A percentile compares a stretch with the other conserved stretches of the same genome.
Evolutionary conservation across 2,113 vertebrate genomes (phyloP).

Genomic region (Theristicus caerulescens): DNA sequence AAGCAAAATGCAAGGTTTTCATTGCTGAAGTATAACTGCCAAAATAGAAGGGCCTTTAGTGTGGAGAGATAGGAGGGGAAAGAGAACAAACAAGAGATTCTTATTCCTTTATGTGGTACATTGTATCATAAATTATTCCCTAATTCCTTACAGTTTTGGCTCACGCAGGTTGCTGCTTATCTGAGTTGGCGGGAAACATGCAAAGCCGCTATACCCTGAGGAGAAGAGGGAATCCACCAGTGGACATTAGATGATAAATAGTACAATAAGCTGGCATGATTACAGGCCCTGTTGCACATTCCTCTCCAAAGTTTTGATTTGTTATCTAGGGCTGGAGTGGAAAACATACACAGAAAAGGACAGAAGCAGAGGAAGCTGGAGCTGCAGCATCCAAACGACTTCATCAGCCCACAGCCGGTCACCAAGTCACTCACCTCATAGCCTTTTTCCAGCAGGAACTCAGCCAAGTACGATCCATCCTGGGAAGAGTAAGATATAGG

Average conservation of each 20-base stretch:
- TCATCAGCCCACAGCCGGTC: slow-evolving; percentile 74
- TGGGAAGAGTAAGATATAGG: slow-evolving; percentile 74
- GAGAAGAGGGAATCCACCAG: slow-evolving; percentile 67
- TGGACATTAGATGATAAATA: slow-evolving; percentile 71
- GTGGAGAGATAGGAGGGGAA: not conserved
- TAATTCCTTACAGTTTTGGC: slow-evolving; percentile 51
- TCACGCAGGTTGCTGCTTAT: slow-evolving; percentile 69
- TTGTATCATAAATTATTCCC: slow-evolving; percentile 66
- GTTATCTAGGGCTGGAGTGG: slow-evolving; percentile 86
- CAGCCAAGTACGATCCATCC: slow-evolving; percentile 99
- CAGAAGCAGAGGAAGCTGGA: slow-evolving; percentile 71
- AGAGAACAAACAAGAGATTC: slow-evolving; percentile 8
- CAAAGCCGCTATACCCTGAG: slow-evolving; percentile 60
- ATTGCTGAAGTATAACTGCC: slow-evolving; percentile 32
- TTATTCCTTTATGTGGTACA: slow-evolving; percentile 36
- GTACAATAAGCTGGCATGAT: slow-evolving; percentile 85
- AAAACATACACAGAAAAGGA: slow-evolving; percentile 80
- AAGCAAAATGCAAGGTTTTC: slow-evolving; percentile 19
- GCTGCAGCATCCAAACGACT: slow-evolving; percentile 59
- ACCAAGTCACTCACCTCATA: slow-evolving; percentile 91
- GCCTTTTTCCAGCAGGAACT: slow-evolving; percentile 95
- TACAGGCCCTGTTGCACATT: slow-evolving; percentile 78
- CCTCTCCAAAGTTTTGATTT: slow-evolving; percentile 85
- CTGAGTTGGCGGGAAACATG: slow-evolving; percentile 68
- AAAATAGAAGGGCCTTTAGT: slow-evolving; percentile 43